Conservation (phyloP, 2,888 invertebrate species). For the Dolichopus griseipennis region DNA sequence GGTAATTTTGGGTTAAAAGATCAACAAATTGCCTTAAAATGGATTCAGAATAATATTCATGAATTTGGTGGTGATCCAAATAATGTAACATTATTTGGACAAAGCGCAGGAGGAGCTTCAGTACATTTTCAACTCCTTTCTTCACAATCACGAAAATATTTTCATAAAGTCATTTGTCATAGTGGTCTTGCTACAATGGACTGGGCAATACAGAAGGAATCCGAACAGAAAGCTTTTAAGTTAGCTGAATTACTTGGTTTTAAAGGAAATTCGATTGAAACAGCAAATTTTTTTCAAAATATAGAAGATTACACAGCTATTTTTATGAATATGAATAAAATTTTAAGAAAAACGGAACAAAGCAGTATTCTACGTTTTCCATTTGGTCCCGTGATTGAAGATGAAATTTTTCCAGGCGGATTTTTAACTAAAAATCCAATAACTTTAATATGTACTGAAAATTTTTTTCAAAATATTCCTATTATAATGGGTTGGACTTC, state of each 20-base stretch:
- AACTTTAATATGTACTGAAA: slow-evolving; percentile 31
- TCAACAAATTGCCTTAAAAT: slow-evolving; percentile 39
- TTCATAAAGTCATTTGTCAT: slow-evolving; percentile 26
- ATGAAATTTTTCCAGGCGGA: slow-evolving; percentile 16
- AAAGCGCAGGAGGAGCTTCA: slow-evolving; percentile 26
- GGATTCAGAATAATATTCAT: slow-evolving; percentile 38
- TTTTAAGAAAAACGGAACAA: slow-evolving; percentile 18
- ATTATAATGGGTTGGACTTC: slow-evolving; percentile 45
- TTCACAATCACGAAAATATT: slow-evolving; percentile 23
- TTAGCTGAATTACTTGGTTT: slow-evolving; percentile 25
- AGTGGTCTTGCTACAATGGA: slow-evolving; percentile 23
- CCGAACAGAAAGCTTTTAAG: slow-evolving; percentile 19
- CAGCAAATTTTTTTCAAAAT: slow-evolving; percentile 21
- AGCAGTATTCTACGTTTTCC: slow-evolving; percentile 18
- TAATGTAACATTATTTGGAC: slow-evolving; percentile 27
- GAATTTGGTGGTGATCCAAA: slow-evolving; percentile 39
- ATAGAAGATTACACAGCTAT: slow-evolving; percentile 19
- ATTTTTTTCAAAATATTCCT: slow-evolving; percentile 37
- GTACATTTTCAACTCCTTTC: slow-evolving; percentile 25
- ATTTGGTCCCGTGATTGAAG: slow-evolving; percentile 24
- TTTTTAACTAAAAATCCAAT: slow-evolving; percentile 34
- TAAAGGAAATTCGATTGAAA: slow-evolving; percentile 20
- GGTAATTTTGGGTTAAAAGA: slow-evolving; percentile 29
- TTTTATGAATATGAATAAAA: slow-evolving; percentile 14
- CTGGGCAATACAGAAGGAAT: slow-evolving; percentile 21